These are phyloP conservation scores for Drosophila ficusphila DNA, from an alignment of 1,140 invertebrate species.

Conservation along the genomic window DNA sequence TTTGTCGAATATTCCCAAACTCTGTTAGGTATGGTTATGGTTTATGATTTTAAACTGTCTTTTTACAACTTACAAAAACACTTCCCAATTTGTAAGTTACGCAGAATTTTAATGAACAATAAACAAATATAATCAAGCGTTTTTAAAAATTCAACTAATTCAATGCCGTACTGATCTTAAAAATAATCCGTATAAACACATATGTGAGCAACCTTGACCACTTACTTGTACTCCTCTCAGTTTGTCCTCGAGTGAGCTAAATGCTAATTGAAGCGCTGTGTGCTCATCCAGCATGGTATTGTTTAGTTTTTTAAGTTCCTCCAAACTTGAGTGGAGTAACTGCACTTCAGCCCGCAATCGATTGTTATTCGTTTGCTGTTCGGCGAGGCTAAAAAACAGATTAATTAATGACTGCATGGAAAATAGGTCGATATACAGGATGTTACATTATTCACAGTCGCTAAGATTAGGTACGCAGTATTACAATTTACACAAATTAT, in stretches of 20 bases:
- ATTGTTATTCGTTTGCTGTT: slow-evolving; percentile 88
- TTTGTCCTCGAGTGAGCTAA: slow-evolving; percentile 95
- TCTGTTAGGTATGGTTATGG: not conserved
- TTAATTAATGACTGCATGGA: not conserved
- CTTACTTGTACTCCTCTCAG: slow-evolving; percentile 91
- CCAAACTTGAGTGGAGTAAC: slow-evolving; percentile 86
- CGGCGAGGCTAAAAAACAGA: slow-evolving; percentile 87
- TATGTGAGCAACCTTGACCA: not conserved
- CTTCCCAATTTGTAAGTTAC: slow-evolving; percentile 17
- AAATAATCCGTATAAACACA: not conserved
- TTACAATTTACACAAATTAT: no score
- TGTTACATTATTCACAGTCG: not conserved
- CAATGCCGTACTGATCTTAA: slow-evolving; percentile 6
- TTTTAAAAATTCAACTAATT: slow-evolving; percentile 1
- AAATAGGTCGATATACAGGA: not conserved
- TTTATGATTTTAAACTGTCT: no score
- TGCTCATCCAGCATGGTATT: slow-evolving; percentile 97
- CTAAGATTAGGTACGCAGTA: not conserved
- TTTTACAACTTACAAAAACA: slow-evolving; percentile 8
- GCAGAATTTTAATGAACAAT: slow-evolving; percentile 10
- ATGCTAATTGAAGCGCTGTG: slow-evolving; percentile 95
- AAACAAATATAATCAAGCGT: no score
- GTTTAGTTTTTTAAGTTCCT: slow-evolving; percentile 92
- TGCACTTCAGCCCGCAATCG: slow-evolving; percentile 89
- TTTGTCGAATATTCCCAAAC: not conserved